Conservation (phyloP, 2,888 invertebrate species). For the Flexamia atlantica region DNA sequence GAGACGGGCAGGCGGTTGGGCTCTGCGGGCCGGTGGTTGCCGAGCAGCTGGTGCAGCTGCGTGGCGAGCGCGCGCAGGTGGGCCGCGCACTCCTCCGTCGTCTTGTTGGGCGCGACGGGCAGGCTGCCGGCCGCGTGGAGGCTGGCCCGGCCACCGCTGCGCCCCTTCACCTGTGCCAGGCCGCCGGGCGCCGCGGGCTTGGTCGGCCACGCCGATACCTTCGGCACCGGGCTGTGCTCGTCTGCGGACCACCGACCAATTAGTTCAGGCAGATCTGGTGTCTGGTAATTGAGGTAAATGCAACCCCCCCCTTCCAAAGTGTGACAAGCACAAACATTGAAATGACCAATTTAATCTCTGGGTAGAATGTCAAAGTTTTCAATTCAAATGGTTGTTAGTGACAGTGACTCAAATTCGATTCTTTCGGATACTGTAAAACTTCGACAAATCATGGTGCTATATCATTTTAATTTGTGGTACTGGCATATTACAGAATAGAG, state of each 20-base stretch:
- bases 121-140: slow-evolving; percentile 37
- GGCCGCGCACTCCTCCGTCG: slow-evolving; percentile 29
- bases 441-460: too few relatives aligned
- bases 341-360: too few relatives aligned
- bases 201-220: neutral
- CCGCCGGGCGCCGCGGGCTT: neutral
- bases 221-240: slow-evolving; percentile 36
- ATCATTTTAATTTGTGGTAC: too few relatives aligned
- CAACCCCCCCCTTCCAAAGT: too few relatives aligned
- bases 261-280: too few relatives aligned
- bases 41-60: slow-evolving; percentile 20
- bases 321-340: too few relatives aligned
- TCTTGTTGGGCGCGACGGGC: neutral
- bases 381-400: too few relatives aligned
- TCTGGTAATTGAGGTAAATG: too few relatives aligned
- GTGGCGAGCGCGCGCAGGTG: slow-evolving; percentile 29
- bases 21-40: neutral
- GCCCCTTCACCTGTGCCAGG: neutral
- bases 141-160: neutral
- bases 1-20: neutral
- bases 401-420: too few relatives aligned
- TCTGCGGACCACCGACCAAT: neutral
- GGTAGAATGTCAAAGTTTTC: too few relatives aligned
- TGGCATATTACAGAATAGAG: too few relatives aligned
- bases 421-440: too few relatives aligned